Percentiles rank a stretch among this genome's conserved stretches.
Evolutionary conservation across 2,888 invertebrate species (phyloP).

Genomic region (Lutraria lutraria): DNA sequence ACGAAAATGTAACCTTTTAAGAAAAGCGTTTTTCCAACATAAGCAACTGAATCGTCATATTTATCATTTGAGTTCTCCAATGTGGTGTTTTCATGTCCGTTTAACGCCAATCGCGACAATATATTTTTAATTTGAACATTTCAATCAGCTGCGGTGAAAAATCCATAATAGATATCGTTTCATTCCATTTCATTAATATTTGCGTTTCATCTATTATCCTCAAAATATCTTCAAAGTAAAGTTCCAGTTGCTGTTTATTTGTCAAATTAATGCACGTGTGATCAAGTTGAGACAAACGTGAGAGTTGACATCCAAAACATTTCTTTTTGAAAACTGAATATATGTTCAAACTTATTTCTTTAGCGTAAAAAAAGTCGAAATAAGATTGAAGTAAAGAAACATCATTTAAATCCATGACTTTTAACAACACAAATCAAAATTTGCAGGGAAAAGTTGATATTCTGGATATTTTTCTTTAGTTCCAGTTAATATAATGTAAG

Average conservation of each 20-base stretch:
- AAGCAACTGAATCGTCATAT: conserved; percentile 45
- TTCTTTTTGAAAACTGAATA: conserved; percentile 44
- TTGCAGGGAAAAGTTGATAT: too few relatives aligned
- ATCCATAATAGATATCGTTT: conserved; percentile 34
- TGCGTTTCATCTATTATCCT: conserved; percentile 38
- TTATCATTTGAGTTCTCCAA: conserved; percentile 54
- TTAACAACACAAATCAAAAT: too few relatives aligned
- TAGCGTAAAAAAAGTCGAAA: conserved; percentile 58
- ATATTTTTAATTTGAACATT: conserved; percentile 55
- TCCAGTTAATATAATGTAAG: conserved; percentile 24
- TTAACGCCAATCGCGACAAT: conserved; percentile 55
- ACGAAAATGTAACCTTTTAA: not conserved
- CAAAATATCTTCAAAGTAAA: conserved; percentile 60
- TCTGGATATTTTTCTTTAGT: not conserved
- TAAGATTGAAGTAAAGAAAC: conserved; percentile 56
- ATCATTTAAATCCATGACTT: conserved; percentile 44
- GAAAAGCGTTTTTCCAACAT: conserved; percentile 40
- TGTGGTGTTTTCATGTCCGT: conserved; percentile 48
- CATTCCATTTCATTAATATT: conserved; percentile 47
- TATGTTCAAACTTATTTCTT: conserved; percentile 43
- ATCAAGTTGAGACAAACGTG: conserved; percentile 49
- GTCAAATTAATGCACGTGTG: conserved; percentile 51
- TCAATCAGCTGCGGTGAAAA: conserved; percentile 29
- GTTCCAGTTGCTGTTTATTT: conserved; percentile 38
- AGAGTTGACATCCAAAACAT: conserved; percentile 48